These are phyloP conservation scores for Palythoa heliodiscus DNA, from an alignment of 92 coral and sea anemone species.

Conservation along the genomic window DNA sequence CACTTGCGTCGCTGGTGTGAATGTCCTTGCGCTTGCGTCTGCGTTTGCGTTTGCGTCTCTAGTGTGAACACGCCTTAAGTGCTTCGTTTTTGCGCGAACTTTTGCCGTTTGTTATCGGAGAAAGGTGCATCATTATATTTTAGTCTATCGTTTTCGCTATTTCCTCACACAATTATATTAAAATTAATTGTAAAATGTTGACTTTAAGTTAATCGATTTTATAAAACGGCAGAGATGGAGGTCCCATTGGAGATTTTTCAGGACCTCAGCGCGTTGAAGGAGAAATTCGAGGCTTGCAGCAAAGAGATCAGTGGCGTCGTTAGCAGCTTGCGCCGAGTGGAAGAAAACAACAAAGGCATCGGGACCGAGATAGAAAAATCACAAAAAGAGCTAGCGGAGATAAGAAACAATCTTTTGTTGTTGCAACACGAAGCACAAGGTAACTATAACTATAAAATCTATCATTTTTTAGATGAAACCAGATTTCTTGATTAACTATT, in stretches of 20 bases:
- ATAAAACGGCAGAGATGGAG: constrained; percentile 9
- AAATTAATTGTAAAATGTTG: neutral
- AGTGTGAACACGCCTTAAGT: no score
- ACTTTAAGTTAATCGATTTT: neutral
- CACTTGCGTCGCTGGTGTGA: no score
- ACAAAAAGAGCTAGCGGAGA: constrained; percentile 40
- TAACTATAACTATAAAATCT: neutral
- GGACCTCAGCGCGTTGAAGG: constrained; percentile 46
- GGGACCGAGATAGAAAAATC: constrained; percentile 5
- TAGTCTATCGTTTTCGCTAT: neutral
- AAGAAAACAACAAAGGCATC: constrained; percentile 21
- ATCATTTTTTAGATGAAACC: no score
- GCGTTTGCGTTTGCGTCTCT: no score
- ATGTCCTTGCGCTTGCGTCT: no score
- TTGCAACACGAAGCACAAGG: constrained; percentile 56
- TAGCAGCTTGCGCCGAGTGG: constrained; percentile 34
- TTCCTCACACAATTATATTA: neutral
- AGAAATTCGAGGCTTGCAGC: constrained; percentile 48
- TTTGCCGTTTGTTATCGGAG: neutral
- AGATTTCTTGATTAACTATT: no score
- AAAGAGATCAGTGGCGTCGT: constrained; percentile 44
- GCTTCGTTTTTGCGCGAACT: no score
- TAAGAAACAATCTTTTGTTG: constrained; percentile 60
- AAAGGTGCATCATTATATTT: no score
- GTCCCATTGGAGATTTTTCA: constrained; percentile 43